A percentile compares a stretch with the other conserved stretches of the same genome.
These are phyloP conservation scores for Ctenosaura bakeri DNA, from an alignment of 2,797 vertebrate genomes.

Conservation along the genomic window DNA sequence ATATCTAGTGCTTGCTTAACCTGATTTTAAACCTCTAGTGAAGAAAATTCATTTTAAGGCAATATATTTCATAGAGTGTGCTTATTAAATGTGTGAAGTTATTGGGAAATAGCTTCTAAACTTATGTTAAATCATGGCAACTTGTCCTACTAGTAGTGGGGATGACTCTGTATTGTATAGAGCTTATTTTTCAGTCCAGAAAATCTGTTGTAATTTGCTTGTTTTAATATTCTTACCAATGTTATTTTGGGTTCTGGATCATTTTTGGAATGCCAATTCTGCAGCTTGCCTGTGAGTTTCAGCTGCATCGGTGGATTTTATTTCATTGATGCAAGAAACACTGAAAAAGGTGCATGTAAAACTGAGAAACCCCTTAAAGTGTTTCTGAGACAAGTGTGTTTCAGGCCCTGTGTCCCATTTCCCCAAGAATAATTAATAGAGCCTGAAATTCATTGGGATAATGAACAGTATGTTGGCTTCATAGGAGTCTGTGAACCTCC, in stretches of 20 bases:
- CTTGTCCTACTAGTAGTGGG: neutral
- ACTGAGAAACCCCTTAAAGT: neutral
- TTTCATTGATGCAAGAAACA: no score
- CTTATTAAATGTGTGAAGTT: neutral
- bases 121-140: neutral
- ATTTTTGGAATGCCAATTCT: neutral
- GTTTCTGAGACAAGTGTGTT: neutral
- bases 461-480: neutral
- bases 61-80: neutral
- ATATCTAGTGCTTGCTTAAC: neutral
- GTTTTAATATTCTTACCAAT: neutral
- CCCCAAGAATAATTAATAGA: neutral
- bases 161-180: neutral
- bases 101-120: neutral
- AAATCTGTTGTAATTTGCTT: neutral
- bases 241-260: neutral
- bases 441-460: neutral
- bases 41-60: neutral
- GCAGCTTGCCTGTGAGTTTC: neutral
- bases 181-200: slow-evolving; percentile 3
- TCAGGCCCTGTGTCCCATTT: neutral
- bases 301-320: neutral
- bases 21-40: slow-evolving; percentile 6
- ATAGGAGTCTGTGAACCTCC: neutral
- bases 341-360: neutral